phyloP scores from a whole-genome alignment of 2,113 vertebrate species.

The Pitta sordida region DNA sequence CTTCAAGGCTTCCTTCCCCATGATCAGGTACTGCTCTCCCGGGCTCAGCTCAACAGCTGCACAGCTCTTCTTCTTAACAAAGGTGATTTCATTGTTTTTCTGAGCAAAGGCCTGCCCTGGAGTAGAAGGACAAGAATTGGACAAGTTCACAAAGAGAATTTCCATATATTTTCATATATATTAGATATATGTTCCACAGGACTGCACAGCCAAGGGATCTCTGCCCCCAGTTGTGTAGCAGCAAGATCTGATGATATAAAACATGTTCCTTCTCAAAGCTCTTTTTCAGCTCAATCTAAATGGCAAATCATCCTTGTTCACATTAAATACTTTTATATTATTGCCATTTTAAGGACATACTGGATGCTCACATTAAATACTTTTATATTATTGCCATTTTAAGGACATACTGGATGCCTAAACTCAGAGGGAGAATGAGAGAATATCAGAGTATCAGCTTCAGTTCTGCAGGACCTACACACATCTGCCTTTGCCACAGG shows the following conservation, averaged over 20 bases:
- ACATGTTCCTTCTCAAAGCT: background rate
- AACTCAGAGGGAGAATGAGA: background rate
- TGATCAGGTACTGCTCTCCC: conserved; percentile 82
- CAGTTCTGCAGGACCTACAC: rapidly evolving
- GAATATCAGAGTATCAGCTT: background rate
- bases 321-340: background rate
- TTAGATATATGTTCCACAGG: background rate
- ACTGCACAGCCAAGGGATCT: background rate
- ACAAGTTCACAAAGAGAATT: background rate
- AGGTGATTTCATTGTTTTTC: conserved; percentile 70
- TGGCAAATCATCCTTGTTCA: background rate
- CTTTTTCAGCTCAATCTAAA: background rate
- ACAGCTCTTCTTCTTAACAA: conserved; percentile 86
- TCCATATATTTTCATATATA: too few relatives aligned
- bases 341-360: background rate
- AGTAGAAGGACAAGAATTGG: background rate
- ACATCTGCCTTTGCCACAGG: background rate
- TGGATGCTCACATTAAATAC: too few relatives aligned
- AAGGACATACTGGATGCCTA: background rate
- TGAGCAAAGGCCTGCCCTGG: conserved; percentile 71
- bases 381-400: background rate
- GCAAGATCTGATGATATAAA: background rate
- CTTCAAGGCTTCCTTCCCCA: conserved; percentile 82
- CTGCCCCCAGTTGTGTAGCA: background rate
- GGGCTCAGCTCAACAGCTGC: conserved; percentile 65